A percentile compares a stretch with the other conserved stretches of the same genome.
Conservation (phyloP, 2,797 vertebrate genomes). For the Mormyrus proboscirostris region DNA sequence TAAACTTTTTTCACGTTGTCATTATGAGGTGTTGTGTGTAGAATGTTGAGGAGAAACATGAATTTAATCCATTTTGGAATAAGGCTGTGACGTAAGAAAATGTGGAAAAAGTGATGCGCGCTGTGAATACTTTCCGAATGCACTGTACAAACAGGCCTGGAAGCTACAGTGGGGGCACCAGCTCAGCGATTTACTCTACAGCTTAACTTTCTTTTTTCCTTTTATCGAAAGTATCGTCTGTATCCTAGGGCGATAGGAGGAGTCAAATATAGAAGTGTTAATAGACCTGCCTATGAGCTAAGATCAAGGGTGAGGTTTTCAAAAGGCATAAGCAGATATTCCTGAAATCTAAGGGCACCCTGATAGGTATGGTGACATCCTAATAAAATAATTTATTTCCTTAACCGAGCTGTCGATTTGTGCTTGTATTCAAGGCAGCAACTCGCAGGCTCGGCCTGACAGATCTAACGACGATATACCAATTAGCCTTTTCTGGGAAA, state of each 20-base stretch:
- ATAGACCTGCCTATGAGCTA: neutral
- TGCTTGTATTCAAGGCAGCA: neutral
- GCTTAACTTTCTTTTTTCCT: neutral
- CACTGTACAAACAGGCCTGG: no score
- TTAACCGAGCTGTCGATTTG: neutral
- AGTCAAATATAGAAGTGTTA: neutral
- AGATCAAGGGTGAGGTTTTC: neutral
- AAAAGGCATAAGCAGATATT: neutral
- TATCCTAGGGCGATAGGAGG: neutral
- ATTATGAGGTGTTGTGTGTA: no score
- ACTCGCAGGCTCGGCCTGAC: neutral
- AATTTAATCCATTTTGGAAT: no score
- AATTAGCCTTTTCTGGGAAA: neutral
- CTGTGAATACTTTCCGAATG: no score
- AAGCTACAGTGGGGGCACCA: neutral
- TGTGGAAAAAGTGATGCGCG: no score
- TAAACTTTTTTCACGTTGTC: no score
- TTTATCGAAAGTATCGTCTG: neutral
- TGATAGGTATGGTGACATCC: neutral
- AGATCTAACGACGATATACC: neutral
- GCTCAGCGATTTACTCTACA: neutral
- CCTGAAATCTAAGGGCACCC: neutral
- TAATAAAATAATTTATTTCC: neutral
- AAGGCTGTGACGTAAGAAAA: no score
- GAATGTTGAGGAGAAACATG: no score